phyloP scores from a whole-genome alignment of 35 echinoderm and acorn worm genomes.

The Lytechinus pictus region DNA sequence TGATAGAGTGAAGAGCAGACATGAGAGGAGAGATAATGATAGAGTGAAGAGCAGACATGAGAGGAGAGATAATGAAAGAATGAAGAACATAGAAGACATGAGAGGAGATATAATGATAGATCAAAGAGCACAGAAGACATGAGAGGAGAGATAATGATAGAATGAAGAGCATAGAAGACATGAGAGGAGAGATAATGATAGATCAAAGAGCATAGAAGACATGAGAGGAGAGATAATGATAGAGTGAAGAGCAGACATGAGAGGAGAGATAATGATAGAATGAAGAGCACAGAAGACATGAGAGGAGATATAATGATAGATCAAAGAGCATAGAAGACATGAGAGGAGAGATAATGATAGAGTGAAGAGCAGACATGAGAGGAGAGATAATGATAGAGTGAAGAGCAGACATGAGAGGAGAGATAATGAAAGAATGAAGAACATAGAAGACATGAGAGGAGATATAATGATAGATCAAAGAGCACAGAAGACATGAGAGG shows the following conservation, averaged over 20 bases:
- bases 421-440: background rate
- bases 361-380: too few relatives aligned
- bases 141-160: background rate
- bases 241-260: background rate
- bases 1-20: too few relatives aligned
- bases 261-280: background rate
- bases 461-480: background rate
- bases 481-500: background rate
- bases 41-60: background rate
- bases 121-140: background rate
- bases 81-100: background rate
- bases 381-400: too few relatives aligned
- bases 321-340: too few relatives aligned
- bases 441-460: background rate
- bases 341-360: too few relatives aligned
- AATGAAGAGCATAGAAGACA: background rate
- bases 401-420: background rate
- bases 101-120: background rate
- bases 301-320: too few relatives aligned
- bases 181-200: background rate
- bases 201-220: background rate
- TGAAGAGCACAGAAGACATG: background rate
- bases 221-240: background rate
- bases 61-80: background rate
- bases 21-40: too few relatives aligned